Evolutionary conservation across 2,888 invertebrate genomes (phyloP), one percentile per base, ranked within the genome.

Genomic region (Stramonita haemastoma): DNA sequence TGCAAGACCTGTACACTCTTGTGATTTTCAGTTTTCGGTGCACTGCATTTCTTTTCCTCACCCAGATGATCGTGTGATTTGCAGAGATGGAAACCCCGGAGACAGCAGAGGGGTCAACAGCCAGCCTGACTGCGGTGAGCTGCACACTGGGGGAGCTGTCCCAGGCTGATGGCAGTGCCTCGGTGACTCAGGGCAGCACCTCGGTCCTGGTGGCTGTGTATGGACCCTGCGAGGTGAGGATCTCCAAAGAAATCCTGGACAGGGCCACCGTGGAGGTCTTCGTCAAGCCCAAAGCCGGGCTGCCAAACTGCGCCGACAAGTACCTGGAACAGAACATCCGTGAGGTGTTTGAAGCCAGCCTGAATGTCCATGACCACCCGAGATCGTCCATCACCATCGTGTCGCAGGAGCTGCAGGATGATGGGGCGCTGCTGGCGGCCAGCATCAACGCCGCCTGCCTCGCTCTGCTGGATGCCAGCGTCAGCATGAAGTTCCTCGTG

Each of bases 371-470:
- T 34, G 94, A 98, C 73, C 97, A 98, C 96, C 98, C 99, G 8
- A 97, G 98, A 87, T 97, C 98, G 0, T 97, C 97, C 56, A 97
- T 99, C 93, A 97, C 97, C 0, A 96, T 99, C 79, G 97, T 98
- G 89, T 96, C 99, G 89, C 98, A 99, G 95, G 98, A 99, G 96
- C 96, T 98, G 94, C 98, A 98, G 95, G 97, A 98, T 96, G 91
- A 92, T 86, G 95, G 95, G 6, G 95, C 95, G 13, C 92, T 98
- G 2, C 96, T 98, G 88, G 97, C 98, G 0, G 98, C 98, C 95
- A 97, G 97, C 26, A 96, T 99, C 66, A 99, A 99, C 96, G 97
- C 98, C 46, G 97, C 97, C 0, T 98, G 98, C 95, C 96, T 98
- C 90, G 98, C 98, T 0, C 96, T 98, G 60, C 96, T 99, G 0